Evolutionary conservation across 2,113 vertebrate genomes (phyloP).

Genomic region (Aphyosemion australe): DNA sequence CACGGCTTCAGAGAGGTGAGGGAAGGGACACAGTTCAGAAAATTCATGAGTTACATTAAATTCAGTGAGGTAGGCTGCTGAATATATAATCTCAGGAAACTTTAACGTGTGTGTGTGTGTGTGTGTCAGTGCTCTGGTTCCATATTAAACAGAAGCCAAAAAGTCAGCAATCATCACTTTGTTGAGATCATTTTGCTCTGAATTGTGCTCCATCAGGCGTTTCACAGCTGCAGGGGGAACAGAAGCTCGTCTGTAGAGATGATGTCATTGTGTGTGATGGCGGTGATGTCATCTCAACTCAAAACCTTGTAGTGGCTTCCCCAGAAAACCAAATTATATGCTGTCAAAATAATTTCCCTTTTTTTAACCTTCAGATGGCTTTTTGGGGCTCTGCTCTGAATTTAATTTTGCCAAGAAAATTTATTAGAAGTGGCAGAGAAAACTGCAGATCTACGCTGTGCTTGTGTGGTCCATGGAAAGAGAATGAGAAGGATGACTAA

Average conservation of each 20-base stretch:
- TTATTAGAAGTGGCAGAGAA: conserved; percentile 24
- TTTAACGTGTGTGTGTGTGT: conserved; percentile 20
- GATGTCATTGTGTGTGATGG: conserved; percentile 66
- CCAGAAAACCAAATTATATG: conserved; percentile 62
- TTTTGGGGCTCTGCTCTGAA: conserved; percentile 34
- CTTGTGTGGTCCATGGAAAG: conserved; percentile 59
- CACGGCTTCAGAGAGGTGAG: conserved; percentile 30
- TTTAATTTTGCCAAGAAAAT: conserved; percentile 34
- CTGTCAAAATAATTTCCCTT: conserved; percentile 43
- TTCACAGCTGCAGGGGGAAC: conserved; percentile 36
- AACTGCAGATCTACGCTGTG: conserved; percentile 19
- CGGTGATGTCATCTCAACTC: conserved; percentile 71
- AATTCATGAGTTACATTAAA: conserved; percentile 40
- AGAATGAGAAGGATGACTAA: background rate
- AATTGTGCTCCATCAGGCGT: conserved; percentile 61
- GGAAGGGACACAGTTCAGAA: conserved; percentile 30
- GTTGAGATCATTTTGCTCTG: conserved; percentile 45
- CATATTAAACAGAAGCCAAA: conserved; percentile 25
- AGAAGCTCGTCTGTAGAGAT: conserved; percentile 40
- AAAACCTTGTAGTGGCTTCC: conserved; percentile 43
- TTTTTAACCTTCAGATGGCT: conserved; percentile 25
- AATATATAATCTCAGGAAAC: no score
- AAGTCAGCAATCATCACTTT: conserved; percentile 56
- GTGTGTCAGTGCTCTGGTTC: conserved; percentile 23
- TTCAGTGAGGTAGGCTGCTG: conserved; percentile 40